These are phyloP conservation scores for Sesia bembeciformis DNA, from an alignment of 2,888 invertebrate species.

Conservation along the genomic window DNA sequence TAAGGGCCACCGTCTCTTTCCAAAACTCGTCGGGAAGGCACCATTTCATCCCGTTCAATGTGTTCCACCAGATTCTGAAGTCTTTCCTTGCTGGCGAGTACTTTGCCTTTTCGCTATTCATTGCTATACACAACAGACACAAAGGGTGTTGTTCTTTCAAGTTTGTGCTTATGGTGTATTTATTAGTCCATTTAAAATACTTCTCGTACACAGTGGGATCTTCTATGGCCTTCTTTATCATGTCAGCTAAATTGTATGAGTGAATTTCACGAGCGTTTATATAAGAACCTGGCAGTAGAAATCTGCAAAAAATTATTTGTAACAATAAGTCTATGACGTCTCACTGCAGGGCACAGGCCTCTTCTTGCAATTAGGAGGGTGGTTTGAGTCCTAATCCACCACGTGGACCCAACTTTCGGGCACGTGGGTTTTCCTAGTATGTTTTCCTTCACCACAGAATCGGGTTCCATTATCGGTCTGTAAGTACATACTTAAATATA, in stretches of 20 bases:
- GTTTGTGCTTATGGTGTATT: conserved; percentile 24
- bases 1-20: conserved; percentile 18
- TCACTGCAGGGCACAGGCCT: too few relatives aligned
- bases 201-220: conserved; percentile 20
- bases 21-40: conserved; percentile 26
- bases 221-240: conserved; percentile 25
- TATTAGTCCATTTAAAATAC: conserved; percentile 43
- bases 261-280: conserved; percentile 34
- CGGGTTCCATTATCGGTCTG: neutral
- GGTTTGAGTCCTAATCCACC: too few relatives aligned
- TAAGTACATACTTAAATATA: neutral
- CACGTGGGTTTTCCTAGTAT: neutral
- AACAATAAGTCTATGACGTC: neutral
- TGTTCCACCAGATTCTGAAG: conserved; percentile 45
- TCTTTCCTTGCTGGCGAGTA: conserved; percentile 17
- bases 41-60: conserved; percentile 29
- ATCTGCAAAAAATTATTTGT: conserved; percentile 20
- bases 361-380: too few relatives aligned
- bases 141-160: conserved; percentile 21
- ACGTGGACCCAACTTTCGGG: neutral
- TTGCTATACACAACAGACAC: conserved; percentile 32
- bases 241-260: conserved; percentile 35
- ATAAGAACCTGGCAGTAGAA: conserved; percentile 41
- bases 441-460: neutral
- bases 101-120: conserved; percentile 17